These are phyloP conservation scores for Shinisaurus crocodilurus DNA, from an alignment of 2,113 vertebrate genomes.

Conservation along the genomic window DNA sequence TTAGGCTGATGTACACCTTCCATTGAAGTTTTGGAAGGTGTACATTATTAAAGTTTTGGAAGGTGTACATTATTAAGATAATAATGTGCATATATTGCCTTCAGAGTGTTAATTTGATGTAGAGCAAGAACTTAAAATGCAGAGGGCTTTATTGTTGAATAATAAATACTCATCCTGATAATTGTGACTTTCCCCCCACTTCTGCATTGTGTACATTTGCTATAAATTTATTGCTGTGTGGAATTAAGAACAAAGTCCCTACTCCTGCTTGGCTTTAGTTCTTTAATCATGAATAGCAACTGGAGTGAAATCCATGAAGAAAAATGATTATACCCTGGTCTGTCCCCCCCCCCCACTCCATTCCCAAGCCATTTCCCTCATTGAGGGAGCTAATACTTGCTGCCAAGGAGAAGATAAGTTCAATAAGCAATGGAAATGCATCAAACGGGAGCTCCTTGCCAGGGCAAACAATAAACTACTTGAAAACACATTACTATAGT, in stretches of 20 bases:
- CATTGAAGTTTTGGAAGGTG: too few species aligned
- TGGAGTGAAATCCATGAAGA: neutral
- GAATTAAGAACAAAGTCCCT: neutral
- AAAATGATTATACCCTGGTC: neutral
- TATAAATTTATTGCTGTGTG: neutral
- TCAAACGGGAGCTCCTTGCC: constrained; percentile 11
- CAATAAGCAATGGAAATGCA: constrained; percentile 18
- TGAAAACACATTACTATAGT: constrained; percentile 27
- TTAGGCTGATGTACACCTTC: too few species aligned
- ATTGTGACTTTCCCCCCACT: neutral
- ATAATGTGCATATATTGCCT: neutral
- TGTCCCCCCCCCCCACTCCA: neutral
- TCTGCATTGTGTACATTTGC: neutral
- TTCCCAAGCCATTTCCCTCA: neutral
- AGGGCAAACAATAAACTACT: constrained; percentile 18
- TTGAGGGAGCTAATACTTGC: neutral
- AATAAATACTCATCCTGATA: neutral
- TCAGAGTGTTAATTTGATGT: neutral
- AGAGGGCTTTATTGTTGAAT: neutral
- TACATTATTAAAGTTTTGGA: neutral
- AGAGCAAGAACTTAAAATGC: neutral
- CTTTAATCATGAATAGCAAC: neutral
- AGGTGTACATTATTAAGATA: neutral
- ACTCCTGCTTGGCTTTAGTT: neutral
- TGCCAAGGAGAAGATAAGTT: constrained; percentile 34